A percentile compares a stretch with the other conserved stretches of the same genome.
These are phyloP conservation scores for Ia io DNA, from an alignment of 2,113 vertebrate species.

Conservation along the genomic window DNA sequence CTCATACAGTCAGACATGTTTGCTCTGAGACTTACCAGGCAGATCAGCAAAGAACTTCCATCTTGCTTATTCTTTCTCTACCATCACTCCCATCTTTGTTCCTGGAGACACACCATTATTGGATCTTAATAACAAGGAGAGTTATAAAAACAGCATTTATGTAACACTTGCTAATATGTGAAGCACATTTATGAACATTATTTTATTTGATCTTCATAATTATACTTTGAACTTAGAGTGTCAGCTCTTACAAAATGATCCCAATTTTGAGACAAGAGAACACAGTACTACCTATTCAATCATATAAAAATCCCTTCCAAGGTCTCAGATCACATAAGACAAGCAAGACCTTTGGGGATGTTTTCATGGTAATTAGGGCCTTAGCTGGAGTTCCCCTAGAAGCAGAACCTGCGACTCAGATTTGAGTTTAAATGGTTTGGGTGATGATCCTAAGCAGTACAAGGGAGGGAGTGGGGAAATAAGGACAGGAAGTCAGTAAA, in stretches of 20 bases:
- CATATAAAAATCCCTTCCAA: not conserved
- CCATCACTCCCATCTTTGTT: not conserved
- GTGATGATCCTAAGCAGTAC: not conserved
- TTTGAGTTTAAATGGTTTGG: not conserved
- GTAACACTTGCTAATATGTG: not conserved
- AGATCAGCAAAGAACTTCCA: not conserved
- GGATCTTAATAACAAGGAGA: not conserved
- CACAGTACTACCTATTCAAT: not conserved
- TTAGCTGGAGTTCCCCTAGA: not conserved
- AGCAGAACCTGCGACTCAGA: not conserved
- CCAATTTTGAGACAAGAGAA: not conserved
- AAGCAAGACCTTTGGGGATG: not conserved
- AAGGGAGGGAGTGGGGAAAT: not conserved
- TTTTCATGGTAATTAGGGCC: not conserved
- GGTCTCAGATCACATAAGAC: not conserved
- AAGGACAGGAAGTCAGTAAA: not conserved
- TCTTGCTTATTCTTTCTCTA: not conserved
- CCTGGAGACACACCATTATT: not conserved
- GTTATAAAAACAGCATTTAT: not conserved
- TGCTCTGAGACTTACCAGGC: conserved; percentile 11
- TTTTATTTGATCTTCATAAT: not conserved
- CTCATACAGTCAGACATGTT: conserved; percentile 25
- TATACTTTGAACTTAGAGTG: not conserved
- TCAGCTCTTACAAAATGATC: not conserved
- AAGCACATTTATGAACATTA: not conserved